These are phyloP conservation scores for Corythoichthys haematopterus DNA, from an alignment of 2,113 vertebrate genomes.

Conservation along the genomic window DNA sequence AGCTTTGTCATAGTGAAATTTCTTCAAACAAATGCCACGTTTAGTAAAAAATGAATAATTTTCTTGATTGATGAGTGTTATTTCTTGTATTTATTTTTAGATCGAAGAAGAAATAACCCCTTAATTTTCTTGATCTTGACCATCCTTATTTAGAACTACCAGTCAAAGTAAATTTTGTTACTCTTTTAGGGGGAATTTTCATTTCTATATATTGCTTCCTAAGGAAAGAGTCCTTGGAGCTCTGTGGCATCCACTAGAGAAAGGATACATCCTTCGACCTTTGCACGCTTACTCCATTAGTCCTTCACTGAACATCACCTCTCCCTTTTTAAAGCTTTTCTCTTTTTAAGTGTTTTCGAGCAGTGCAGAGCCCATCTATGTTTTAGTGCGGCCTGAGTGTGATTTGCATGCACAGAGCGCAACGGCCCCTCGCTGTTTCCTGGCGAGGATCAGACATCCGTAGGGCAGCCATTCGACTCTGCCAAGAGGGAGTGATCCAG, in stretches of 20 bases:
- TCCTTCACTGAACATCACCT: slow-evolving; percentile 48
- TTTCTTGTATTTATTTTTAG: not conserved
- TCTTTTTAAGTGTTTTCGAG: slow-evolving; percentile 42
- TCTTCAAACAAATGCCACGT: not conserved
- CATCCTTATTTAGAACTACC: not conserved
- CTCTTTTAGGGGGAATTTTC: not conserved
- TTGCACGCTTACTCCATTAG: slow-evolving; percentile 53
- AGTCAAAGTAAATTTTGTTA: not conserved
- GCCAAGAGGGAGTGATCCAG: slow-evolving; percentile 56
- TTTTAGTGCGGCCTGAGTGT: slow-evolving; percentile 51
- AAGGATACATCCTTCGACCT: slow-evolving; percentile 30
- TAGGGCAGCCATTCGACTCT: slow-evolving; percentile 59
- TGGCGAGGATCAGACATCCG: slow-evolving; percentile 66
- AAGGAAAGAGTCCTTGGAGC: slow-evolving; percentile 28
- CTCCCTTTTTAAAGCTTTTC: slow-evolving; percentile 19
- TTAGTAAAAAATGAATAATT: not conserved
- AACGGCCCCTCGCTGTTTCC: slow-evolving; percentile 54
- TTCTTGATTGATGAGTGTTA: not conserved
- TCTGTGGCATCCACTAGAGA: slow-evolving; percentile 32
- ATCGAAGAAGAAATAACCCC: not conserved
- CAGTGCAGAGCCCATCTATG: slow-evolving; percentile 45
- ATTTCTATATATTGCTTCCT: slow-evolving; percentile 10
- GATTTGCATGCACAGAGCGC: slow-evolving; percentile 59
- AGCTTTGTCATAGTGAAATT: not conserved
- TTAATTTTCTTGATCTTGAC: not conserved